These are phyloP conservation scores for Dryoscopus gambensis DNA, from an alignment of 2,113 vertebrate genomes.

Conservation along the genomic window DNA sequence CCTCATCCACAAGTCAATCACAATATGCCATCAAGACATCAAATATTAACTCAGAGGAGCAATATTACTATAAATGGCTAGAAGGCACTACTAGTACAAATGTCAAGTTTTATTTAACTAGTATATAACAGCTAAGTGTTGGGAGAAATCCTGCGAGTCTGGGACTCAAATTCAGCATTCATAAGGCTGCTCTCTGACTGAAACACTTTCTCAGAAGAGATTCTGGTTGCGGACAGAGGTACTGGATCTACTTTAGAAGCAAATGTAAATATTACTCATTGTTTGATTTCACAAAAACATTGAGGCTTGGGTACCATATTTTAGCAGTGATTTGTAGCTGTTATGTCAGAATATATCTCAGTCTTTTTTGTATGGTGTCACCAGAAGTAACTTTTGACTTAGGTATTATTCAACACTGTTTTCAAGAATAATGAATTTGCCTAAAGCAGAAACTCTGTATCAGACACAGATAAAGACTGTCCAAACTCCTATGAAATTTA, in stretches of 20 bases:
- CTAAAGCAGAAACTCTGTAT: background rate
- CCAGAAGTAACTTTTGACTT: background rate
- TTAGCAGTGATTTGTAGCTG: background rate
- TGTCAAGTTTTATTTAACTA: background rate
- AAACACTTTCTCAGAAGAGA: background rate
- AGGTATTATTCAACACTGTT: background rate
- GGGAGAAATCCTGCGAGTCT: background rate
- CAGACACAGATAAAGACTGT: background rate
- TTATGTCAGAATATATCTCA: background rate
- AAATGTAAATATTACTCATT: background rate
- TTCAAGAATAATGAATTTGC: background rate
- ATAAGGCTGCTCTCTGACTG: background rate
- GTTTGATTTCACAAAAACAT: background rate
- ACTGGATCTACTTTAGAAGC: background rate
- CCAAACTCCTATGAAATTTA: background rate
- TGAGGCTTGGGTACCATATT: background rate
- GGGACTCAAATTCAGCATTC: background rate
- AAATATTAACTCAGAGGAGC: constrained; percentile 7
- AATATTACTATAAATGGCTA: constrained; percentile 1
- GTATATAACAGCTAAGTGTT: background rate
- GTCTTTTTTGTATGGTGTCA: background rate
- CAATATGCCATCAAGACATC: background rate
- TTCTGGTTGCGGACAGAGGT: background rate
- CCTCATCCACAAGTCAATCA: background rate
- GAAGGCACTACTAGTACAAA: constrained; percentile 1